Conservation (phyloP, 2,797 vertebrate genomes). For the Pelodytes ibericus region DNA sequence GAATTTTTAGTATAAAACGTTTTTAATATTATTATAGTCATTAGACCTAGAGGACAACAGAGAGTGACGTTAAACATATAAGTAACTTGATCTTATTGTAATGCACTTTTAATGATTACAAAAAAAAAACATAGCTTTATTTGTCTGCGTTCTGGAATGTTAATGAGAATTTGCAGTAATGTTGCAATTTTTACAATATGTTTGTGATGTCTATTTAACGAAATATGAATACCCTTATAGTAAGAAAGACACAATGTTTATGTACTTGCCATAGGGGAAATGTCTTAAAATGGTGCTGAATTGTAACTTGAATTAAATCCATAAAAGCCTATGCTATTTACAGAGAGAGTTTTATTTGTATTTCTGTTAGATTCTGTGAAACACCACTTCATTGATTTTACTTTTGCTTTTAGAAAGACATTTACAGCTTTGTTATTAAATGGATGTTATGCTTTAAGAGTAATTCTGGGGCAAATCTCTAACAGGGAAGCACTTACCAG, state of each 20-base stretch:
- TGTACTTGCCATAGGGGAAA: constrained; percentile 54
- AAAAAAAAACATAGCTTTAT: neutral
- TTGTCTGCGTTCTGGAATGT: neutral
- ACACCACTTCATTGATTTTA: constrained; percentile 66
- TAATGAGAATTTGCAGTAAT: neutral
- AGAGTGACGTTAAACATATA: neutral
- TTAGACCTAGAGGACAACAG: neutral
- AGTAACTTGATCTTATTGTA: neutral
- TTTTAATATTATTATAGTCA: neutral
- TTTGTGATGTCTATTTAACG: constrained; percentile 50
- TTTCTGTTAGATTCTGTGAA: constrained; percentile 67
- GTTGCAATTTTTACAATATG: neutral
- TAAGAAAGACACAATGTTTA: constrained; percentile 3
- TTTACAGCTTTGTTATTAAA: constrained; percentile 65
- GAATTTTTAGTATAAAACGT: neutral
- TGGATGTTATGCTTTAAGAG: too few relatives aligned
- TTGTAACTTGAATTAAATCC: constrained; percentile 78
- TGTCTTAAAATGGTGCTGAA: constrained; percentile 71
- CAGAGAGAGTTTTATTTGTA: constrained; percentile 65
- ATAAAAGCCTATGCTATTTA: constrained; percentile 65
- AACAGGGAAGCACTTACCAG: too few relatives aligned
- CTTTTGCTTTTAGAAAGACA: constrained; percentile 62
- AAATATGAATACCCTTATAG: constrained; percentile 37
- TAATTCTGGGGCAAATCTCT: too few relatives aligned
- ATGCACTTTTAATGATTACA: neutral